Evolutionary conservation across 2,113 vertebrate species (phyloP).

Genomic region (Passer domesticus): DNA sequence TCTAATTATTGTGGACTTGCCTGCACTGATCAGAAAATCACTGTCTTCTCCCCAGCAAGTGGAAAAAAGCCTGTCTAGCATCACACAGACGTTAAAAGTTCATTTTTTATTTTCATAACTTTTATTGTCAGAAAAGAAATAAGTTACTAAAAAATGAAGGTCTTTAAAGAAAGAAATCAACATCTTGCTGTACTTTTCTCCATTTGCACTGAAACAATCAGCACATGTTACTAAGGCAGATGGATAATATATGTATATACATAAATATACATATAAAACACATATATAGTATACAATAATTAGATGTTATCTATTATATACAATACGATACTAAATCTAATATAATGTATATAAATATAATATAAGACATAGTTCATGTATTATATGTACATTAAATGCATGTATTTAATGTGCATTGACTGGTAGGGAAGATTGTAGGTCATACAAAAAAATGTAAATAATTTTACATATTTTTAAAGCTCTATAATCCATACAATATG

Average conservation of each 20-base stretch:
- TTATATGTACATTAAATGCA: not conserved
- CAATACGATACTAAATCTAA: no score
- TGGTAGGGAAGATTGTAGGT: not conserved
- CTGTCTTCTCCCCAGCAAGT: not conserved
- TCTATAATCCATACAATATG: not conserved
- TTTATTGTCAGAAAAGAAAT: not conserved
- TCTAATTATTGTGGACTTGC: not conserved
- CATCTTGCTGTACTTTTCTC: not conserved
- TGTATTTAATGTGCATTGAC: not conserved
- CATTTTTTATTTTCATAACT: not conserved
- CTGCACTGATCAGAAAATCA: not conserved
- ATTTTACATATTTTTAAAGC: not conserved
- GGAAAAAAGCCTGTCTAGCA: not conserved
- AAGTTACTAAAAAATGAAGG: not conserved
- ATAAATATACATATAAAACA: not conserved
- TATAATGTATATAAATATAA: not conserved
- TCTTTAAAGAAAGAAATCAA: not conserved
- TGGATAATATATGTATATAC: no score
- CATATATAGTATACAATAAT: not conserved
- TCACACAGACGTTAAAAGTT: not conserved
- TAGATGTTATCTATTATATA: not conserved
- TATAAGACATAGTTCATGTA: no score
- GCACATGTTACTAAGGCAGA: not conserved
- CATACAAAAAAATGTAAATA: not conserved
- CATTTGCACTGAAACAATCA: not conserved